Percentiles rank a stretch among this genome's conserved stretches.
Evolutionary conservation across 2,113 vertebrate genomes (phyloP).

Genomic region (Pollimyrus isidori): DNA sequence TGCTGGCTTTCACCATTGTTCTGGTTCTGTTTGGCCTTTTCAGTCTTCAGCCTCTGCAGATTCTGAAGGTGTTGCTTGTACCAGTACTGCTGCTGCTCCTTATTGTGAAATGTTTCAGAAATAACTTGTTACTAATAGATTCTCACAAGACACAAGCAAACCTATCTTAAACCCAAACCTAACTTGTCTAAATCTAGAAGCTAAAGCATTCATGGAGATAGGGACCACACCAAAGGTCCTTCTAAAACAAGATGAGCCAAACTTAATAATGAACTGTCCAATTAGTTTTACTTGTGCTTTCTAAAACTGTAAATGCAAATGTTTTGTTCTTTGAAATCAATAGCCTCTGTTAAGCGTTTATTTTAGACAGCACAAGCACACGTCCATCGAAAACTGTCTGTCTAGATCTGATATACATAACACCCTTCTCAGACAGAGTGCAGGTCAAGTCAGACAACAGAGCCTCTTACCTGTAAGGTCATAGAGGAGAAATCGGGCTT

Average conservation of each 20-base stretch:
- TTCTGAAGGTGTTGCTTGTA: conserved; percentile 91
- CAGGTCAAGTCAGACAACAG: background rate
- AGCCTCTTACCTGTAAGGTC: conserved; percentile 68
- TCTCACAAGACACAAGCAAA: background rate
- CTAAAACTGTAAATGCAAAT: background rate
- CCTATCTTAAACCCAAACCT: no score
- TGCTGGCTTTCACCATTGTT: conserved; percentile 26
- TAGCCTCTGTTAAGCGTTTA: no score
- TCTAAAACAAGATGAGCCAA: background rate
- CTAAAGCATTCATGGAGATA: background rate
- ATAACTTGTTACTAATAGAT: background rate
- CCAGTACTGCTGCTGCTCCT: conserved; percentile 94
- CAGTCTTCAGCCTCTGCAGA: conserved; percentile 67
- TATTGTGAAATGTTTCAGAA: conserved; percentile 20
- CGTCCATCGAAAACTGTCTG: background rate
- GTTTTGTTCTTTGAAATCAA: background rate
- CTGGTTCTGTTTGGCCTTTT: conserved; percentile 61
- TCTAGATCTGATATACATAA: background rate
- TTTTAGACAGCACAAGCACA: background rate
- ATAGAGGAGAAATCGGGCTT: conserved; percentile 64
- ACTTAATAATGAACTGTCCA: background rate
- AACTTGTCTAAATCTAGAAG: background rate
- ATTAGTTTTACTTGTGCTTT: background rate
- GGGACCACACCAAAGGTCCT: background rate
- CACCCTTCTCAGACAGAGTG: background rate